These are phyloP conservation scores for Lepus oiostolus DNA, from an alignment of 2,797 vertebrate genomes.

Conservation along the genomic window DNA sequence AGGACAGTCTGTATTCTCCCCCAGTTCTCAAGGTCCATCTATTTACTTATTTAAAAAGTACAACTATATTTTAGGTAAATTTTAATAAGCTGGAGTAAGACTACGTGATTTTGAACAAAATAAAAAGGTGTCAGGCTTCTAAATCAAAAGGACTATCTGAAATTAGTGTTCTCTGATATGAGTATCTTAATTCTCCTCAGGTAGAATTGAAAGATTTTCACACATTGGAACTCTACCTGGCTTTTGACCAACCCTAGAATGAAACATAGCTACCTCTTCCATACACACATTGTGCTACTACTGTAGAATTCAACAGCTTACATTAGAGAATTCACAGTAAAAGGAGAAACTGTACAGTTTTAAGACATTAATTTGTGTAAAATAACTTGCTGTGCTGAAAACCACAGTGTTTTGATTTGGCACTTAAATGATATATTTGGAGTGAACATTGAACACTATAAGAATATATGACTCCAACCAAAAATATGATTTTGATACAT, in stretches of 20 bases:
- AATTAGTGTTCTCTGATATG: slow-evolving; percentile 70
- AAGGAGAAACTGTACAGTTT: not conserved
- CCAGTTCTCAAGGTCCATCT: slow-evolving; percentile 56
- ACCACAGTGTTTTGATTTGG: slow-evolving; percentile 60
- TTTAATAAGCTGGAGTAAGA: slow-evolving; percentile 84
- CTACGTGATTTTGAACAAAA: slow-evolving; percentile 71
- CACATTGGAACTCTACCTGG: slow-evolving; percentile 75
- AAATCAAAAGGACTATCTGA: slow-evolving; percentile 72
- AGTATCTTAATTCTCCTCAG: slow-evolving; percentile 64
- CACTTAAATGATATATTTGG: slow-evolving; percentile 72
- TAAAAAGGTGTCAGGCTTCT: slow-evolving; percentile 66
- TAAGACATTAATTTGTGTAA: slow-evolving; percentile 53
- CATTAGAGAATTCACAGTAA: slow-evolving; percentile 54
- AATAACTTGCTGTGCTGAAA: slow-evolving; percentile 78
- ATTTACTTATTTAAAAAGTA: slow-evolving; percentile 85
- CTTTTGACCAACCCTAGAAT: slow-evolving; percentile 85
- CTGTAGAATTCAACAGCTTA: slow-evolving; percentile 56
- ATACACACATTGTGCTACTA: slow-evolving; percentile 37
- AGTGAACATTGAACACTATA: slow-evolving; percentile 36
- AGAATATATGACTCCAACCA: slow-evolving; percentile 12
- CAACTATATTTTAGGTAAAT: slow-evolving; percentile 90
- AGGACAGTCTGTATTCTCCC: too few species aligned
- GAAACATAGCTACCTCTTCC: slow-evolving; percentile 77
- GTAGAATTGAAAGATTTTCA: slow-evolving; percentile 73
- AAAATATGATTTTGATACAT: slow-evolving; percentile 66